These are phyloP conservation scores for Corydoras maculifer DNA, from an alignment of 2,113 vertebrate genomes.

Conservation along the genomic window DNA sequence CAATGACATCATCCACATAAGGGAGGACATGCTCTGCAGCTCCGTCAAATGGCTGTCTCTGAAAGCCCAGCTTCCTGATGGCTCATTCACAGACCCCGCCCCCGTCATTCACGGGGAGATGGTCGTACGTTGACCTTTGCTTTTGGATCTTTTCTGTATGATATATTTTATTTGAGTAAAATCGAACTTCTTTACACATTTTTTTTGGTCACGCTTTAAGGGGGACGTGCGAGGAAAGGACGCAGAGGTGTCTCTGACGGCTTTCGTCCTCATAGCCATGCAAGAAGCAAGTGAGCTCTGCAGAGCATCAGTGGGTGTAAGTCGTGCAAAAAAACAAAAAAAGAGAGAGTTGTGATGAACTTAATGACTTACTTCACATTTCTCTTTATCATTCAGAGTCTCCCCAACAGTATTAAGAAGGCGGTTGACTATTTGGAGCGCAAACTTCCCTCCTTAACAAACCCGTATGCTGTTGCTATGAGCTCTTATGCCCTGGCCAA, in stretches of 20 bases:
- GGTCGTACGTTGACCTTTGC: slow-evolving; percentile 57
- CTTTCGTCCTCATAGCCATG: slow-evolving; percentile 76
- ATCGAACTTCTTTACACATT: too few species aligned
- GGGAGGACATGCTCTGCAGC: slow-evolving; percentile 64
- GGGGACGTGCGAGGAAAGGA: slow-evolving; percentile 58
- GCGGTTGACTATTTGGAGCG: slow-evolving; percentile 58
- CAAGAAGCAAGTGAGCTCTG: slow-evolving; percentile 67
- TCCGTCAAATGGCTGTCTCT: slow-evolving; percentile 80
- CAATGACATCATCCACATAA: slow-evolving; percentile 51
- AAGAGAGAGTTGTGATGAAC: too few species aligned
- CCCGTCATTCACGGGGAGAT: slow-evolving; percentile 59
- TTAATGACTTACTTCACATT: background rate
- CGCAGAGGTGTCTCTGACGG: slow-evolving; percentile 73
- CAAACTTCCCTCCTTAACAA: slow-evolving; percentile 55
- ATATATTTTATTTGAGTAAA: too few species aligned
- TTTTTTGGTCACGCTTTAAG: slow-evolving; percentile 47
- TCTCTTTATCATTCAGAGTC: slow-evolving; percentile 53
- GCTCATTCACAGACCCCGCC: slow-evolving; percentile 71
- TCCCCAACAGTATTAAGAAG: slow-evolving; percentile 59
- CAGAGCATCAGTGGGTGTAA: slow-evolving; percentile 59
- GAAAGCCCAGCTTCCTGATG: slow-evolving; percentile 68
- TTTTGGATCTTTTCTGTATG: background rate
- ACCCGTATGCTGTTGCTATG: slow-evolving; percentile 77
- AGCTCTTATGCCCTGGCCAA: slow-evolving; percentile 75
- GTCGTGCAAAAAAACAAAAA: slow-evolving; percentile 35